A percentile compares a stretch with the other conserved stretches of the same genome.
These are phyloP conservation scores for Cyphomyrmex costatus DNA, from an alignment of 1,140 invertebrate species.

Conservation along the genomic window DNA sequence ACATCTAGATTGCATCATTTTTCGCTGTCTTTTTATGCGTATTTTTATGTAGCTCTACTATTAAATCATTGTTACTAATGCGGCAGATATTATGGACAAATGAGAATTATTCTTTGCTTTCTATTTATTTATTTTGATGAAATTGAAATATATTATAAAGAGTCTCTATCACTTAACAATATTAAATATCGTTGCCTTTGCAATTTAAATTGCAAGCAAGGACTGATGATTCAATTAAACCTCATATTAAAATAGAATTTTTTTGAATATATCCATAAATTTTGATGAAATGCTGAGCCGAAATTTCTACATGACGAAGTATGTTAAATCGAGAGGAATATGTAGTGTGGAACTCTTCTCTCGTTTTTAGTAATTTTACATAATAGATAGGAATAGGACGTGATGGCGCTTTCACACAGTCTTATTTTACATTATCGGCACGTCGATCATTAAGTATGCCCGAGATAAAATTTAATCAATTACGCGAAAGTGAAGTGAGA, in stretches of 20 bases:
- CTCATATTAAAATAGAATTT: neutral
- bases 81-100: neutral
- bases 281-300: neutral
- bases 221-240: neutral
- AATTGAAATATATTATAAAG: slow-evolving; percentile 9
- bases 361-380: slow-evolving; percentile 32
- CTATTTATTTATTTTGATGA: neutral
- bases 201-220: neutral
- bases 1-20: slow-evolving; percentile 42
- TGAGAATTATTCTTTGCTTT: slow-evolving; percentile 2
- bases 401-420: slow-evolving; percentile 24
- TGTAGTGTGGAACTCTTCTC: slow-evolving; percentile 11
- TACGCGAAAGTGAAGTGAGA: slow-evolving; percentile 38
- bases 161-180: neutral
- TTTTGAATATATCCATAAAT: slow-evolving; percentile 4
- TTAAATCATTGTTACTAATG: slow-evolving; percentile 6
- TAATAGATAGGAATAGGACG: neutral
- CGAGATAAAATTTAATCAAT: slow-evolving; percentile 63
- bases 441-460: slow-evolving; percentile 46
- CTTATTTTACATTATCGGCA: slow-evolving; percentile 60
- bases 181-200: neutral
- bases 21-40: neutral
- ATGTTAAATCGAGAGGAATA: slow-evolving; percentile 49
- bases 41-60: neutral
- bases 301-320: slow-evolving; percentile 1